phyloP scores from a whole-genome alignment of 2,888 invertebrate genomes.

The Andrena camellia region DNA sequence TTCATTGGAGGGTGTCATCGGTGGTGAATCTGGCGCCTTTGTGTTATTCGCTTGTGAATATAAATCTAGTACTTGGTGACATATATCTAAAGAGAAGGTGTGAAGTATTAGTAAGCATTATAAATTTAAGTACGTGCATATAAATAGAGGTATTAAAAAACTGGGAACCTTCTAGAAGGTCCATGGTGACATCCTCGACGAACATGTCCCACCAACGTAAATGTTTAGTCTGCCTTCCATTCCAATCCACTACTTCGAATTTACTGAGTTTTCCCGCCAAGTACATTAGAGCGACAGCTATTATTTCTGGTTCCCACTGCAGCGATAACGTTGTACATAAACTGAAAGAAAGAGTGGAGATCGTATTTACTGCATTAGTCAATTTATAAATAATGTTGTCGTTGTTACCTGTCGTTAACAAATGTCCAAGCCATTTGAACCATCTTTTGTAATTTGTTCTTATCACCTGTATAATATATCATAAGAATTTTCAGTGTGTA shows the following conservation, averaged over 20 bases:
- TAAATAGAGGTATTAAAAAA: slow-evolving; percentile 12
- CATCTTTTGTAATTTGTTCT: slow-evolving; percentile 97
- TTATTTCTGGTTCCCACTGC: slow-evolving; percentile 99
- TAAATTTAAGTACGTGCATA: background rate
- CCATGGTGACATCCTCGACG: slow-evolving; percentile 97
- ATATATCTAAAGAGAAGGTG: slow-evolving; percentile 89
- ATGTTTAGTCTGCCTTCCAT: slow-evolving; percentile 91
- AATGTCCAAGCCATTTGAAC: slow-evolving; percentile 99
- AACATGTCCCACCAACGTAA: slow-evolving; percentile 99
- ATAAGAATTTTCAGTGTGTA: background rate
- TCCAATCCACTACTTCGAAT: slow-evolving; percentile 98
- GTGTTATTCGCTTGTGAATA: slow-evolving; percentile 91
- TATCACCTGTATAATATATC: slow-evolving; percentile 88
- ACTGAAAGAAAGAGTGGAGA: slow-evolving; percentile 84
- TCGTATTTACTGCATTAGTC: background rate
- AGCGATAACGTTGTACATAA: slow-evolving; percentile 98
- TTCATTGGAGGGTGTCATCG: slow-evolving; percentile 86
- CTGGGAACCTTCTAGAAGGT: slow-evolving; percentile 92
- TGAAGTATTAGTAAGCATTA: background rate
- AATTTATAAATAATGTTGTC: background rate
- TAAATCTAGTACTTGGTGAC: slow-evolving; percentile 97
- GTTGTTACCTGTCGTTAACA: slow-evolving; percentile 95
- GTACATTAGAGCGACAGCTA: slow-evolving; percentile 98
- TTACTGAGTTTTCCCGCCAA: slow-evolving; percentile 98
- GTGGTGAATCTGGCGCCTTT: slow-evolving; percentile 90